Base-by-base conservation (phyloP, 2,113 vertebrate genomes). In the Synodontis membranacea region DNA sequence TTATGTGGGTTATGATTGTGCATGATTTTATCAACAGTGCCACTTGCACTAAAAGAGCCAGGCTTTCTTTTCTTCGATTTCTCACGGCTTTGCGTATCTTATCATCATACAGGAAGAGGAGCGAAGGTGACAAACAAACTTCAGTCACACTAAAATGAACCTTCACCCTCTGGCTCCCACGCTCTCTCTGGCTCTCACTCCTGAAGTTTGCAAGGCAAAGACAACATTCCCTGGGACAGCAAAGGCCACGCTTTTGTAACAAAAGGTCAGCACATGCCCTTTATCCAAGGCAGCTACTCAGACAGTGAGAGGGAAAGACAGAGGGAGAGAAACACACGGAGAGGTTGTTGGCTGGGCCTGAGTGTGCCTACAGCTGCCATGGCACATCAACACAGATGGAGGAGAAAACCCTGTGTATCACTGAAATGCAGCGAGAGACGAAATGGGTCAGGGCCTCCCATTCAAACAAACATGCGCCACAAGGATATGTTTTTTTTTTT, bases 171-270 rank as follows among this genome's bases (percentile, higher is more conserved):
- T 19, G 34, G 42, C 68, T 46, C 76, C 58, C 85, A 86, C 56
- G 25, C 85, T 64, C 87, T 70, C 79, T 23, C 78, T 85, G 82
- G 82, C 82, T 84, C 76, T 48, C 21, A 50, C 34, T 75, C 86
- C 64, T 83, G 70, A 86, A 70, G 86, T 89, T 85, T 83, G 54
- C 72, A 72, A 83, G 39, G 86, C 74, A 88, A 88, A 84, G 82
- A 88, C 60, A 86, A 90, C 89, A 88, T 74, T 83, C 85, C 56
- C 85, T 85, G 79, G 60, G 66, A 87, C 62, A 70, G 82, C 60
- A 90, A 88, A 90, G 87, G 87, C 74, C 85, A 85, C 23, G 85
- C 89, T 87, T 88, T 90, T 84, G 81, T 88, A 88, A 88, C 54
- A 37, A 90, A 90, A 90, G 89, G 89, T 90, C 88, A 87, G 64